A percentile compares a stretch with the other conserved stretches of the same genome.
Evolutionary conservation across 2,797 vertebrate genomes (phyloP).

Genomic region (Gymnothorax javanicus): DNA sequence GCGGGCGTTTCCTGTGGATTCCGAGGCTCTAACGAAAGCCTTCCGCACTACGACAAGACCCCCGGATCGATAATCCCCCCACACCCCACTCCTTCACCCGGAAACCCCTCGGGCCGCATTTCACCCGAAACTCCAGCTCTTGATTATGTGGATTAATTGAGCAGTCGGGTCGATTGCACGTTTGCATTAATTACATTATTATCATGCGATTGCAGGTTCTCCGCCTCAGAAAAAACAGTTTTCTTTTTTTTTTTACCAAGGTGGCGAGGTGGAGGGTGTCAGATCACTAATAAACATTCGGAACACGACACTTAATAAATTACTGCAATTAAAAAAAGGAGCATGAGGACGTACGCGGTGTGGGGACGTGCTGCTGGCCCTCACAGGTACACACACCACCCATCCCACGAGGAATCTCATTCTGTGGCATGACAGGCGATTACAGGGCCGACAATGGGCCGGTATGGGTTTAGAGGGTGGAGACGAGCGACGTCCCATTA

Average conservation of each 20-base stretch:
- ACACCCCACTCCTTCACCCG: background rate
- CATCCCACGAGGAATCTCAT: background rate
- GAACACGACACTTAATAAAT: background rate
- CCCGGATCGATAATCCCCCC: background rate
- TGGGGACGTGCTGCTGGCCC: background rate
- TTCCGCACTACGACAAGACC: background rate
- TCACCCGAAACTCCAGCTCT: background rate
- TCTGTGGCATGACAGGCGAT: background rate
- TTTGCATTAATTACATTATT: background rate
- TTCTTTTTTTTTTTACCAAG: background rate
- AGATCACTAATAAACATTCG: background rate
- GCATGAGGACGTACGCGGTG: background rate
- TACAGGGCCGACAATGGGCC: background rate
- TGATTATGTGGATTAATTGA: slow-evolving; percentile 21
- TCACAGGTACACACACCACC: background rate
- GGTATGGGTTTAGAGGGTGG: background rate
- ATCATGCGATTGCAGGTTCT: background rate
- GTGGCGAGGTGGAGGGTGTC: background rate
- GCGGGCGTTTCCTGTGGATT: background rate
- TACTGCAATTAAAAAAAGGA: slow-evolving; percentile 7
- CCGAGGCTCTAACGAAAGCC: background rate
- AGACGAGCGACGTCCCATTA: background rate
- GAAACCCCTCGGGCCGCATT: background rate
- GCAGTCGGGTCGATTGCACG: slow-evolving; percentile 12
- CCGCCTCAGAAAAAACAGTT: background rate